Evolutionary conservation across 2,797 vertebrate genomes (phyloP).

Genomic region (Catostomus latipinnis): DNA sequence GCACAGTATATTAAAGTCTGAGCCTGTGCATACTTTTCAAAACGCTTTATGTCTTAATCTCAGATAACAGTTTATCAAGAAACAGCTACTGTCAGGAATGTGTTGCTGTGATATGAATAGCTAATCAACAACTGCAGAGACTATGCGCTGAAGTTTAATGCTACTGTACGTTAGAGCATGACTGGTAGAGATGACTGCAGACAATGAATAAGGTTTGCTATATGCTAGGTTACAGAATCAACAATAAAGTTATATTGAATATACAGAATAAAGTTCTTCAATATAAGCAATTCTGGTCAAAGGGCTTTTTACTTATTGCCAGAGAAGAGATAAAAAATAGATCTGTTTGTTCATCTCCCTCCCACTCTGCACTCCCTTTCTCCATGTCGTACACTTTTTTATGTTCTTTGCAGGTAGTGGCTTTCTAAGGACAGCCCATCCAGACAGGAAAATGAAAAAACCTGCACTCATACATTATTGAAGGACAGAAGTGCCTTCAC

Average conservation of each 20-base stretch:
- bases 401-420: constrained; percentile 34
- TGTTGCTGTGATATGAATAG: background rate
- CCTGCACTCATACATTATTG: constrained; percentile 28
- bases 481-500: constrained; percentile 40
- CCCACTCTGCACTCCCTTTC: background rate
- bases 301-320: background rate
- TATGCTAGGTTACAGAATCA: background rate
- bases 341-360: background rate
- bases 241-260: no score
- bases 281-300: constrained; percentile 7
- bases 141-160: background rate
- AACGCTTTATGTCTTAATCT: background rate
- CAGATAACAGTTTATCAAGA: background rate
- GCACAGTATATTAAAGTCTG: background rate
- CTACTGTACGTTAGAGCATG: background rate
- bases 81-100: background rate
- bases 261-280: background rate
- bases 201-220: background rate
- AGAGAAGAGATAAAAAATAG: constrained; percentile 3
- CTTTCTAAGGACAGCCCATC: constrained; percentile 33
- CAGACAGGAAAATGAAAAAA: constrained; percentile 27
- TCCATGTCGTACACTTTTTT: background rate
- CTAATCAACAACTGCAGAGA: constrained; percentile 22
- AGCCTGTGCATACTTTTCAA: background rate
- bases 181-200: background rate